phyloP scores from a whole-genome alignment of 2,888 invertebrate genomes.

The Salticus scenicus region DNA sequence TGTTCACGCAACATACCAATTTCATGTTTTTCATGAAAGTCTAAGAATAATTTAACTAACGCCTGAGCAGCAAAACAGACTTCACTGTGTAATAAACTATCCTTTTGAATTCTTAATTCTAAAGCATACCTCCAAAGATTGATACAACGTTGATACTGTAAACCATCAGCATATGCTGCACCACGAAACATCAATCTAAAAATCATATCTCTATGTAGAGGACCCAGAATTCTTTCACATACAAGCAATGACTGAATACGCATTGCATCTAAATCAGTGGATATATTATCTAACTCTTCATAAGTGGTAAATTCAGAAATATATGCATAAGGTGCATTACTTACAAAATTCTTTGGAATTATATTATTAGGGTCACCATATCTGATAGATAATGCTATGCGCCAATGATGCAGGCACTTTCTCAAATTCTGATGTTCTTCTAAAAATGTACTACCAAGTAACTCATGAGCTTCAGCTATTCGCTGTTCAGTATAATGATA shows the following conservation, averaged over 20 bases:
- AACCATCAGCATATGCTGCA: slow-evolving; percentile 79
- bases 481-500: slow-evolving; percentile 82
- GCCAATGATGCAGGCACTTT: slow-evolving; percentile 86
- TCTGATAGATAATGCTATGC: slow-evolving; percentile 84
- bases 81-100: slow-evolving; percentile 84
- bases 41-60: slow-evolving; percentile 86
- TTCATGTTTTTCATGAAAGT: slow-evolving; percentile 76
- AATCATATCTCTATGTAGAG: slow-evolving; percentile 89
- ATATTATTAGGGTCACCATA: slow-evolving; percentile 73
- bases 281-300: slow-evolving; percentile 83
- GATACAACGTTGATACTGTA: slow-evolving; percentile 86
- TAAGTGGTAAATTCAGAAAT: slow-evolving; percentile 84
- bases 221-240: slow-evolving; percentile 89
- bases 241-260: slow-evolving; percentile 91
- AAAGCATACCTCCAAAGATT: slow-evolving; percentile 91
- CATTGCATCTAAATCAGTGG: slow-evolving; percentile 88
- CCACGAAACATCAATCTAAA: slow-evolving; percentile 79
- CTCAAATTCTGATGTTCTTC: slow-evolving; percentile 88
- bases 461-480: slow-evolving; percentile 89
- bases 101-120: slow-evolving; percentile 85
- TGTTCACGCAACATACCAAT: slow-evolving; percentile 75
- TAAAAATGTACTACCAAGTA: slow-evolving; percentile 90
- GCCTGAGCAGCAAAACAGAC: slow-evolving; percentile 91
- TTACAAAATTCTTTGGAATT: slow-evolving; percentile 19
- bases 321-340: slow-evolving; percentile 80